Conservation (phyloP, 2,888 invertebrate species). For the Apantesis nais region DNA sequence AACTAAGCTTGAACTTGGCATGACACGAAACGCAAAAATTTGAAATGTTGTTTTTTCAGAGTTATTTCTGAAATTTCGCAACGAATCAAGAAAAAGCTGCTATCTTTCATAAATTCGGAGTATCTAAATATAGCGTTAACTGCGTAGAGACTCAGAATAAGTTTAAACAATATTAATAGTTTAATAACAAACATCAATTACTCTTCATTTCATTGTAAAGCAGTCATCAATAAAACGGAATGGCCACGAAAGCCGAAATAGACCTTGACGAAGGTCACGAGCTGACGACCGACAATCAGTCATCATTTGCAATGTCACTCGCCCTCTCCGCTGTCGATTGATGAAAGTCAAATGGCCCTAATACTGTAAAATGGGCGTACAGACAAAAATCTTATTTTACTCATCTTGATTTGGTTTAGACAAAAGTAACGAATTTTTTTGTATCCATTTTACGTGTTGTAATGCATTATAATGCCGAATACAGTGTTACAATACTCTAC, state of each 20-base stretch:
- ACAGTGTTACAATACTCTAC: too few relatives aligned
- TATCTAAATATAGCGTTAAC: not conserved
- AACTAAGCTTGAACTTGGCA: not conserved
- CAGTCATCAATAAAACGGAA: not conserved
- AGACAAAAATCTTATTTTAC: not conserved
- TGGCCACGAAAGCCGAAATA: slow-evolving; percentile 2
- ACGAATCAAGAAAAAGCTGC: not conserved
- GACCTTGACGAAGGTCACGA: not conserved
- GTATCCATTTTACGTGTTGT: too few relatives aligned
- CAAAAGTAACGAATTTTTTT: too few relatives aligned
- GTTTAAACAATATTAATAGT: not conserved
- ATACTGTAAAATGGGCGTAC: not conserved
- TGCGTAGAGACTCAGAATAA: not conserved
- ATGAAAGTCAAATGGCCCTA: slow-evolving; percentile 1
- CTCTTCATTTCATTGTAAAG: not conserved
- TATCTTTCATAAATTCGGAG: not conserved
- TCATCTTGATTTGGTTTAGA: not conserved
- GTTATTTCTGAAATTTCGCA: not conserved
- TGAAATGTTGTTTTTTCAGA: not conserved
- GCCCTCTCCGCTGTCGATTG: slow-evolving; percentile 9
- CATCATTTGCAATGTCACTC: slow-evolving; percentile 11
- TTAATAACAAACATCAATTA: not conserved
- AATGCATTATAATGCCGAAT: too few relatives aligned
- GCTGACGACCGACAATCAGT: slow-evolving; percentile 10
- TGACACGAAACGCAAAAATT: not conserved